These are phyloP conservation scores for Tachypleus tridentatus DNA, from an alignment of 1,140 invertebrate species.

Conservation along the genomic window DNA sequence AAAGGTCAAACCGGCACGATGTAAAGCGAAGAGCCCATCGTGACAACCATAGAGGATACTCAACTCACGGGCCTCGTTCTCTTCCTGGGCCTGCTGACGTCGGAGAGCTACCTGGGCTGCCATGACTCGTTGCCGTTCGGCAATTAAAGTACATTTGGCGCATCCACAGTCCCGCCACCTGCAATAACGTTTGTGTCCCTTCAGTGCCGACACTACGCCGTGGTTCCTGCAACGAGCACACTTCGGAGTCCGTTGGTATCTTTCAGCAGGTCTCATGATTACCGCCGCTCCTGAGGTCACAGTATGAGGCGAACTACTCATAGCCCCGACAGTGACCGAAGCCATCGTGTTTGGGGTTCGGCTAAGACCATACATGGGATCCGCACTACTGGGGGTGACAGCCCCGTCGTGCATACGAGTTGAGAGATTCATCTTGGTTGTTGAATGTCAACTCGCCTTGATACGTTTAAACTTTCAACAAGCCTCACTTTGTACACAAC, in stretches of 20 bases:
- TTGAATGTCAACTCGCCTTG: too few relatives aligned
- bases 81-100: conserved; percentile 62
- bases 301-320: too few relatives aligned
- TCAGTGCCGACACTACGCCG: conserved; percentile 91
- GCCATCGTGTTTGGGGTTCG: too few relatives aligned
- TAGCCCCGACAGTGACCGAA: too few relatives aligned
- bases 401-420: too few relatives aligned
- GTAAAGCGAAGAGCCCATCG: conserved; percentile 30
- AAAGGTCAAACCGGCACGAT: conserved; percentile 28
- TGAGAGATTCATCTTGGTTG: too few relatives aligned
- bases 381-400: too few relatives aligned
- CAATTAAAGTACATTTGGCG: conserved; percentile 96
- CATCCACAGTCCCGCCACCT: conserved; percentile 92
- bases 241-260: conserved; percentile 92
- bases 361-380: too few relatives aligned
- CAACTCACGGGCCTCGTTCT: conserved; percentile 90
- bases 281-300: too few relatives aligned
- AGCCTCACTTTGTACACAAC: too few relatives aligned
- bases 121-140: conserved; percentile 97
- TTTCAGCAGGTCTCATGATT: conserved; percentile 47
- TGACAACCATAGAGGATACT: conserved; percentile 62
- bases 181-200: conserved; percentile 91
- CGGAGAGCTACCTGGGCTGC: conserved; percentile 87
- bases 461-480: too few relatives aligned
- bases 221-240: conserved; percentile 96